A percentile compares a stretch with the other conserved stretches of the same genome.
Conservation (phyloP, 1,140 invertebrate species). For the Leucophenga varia region DNA sequence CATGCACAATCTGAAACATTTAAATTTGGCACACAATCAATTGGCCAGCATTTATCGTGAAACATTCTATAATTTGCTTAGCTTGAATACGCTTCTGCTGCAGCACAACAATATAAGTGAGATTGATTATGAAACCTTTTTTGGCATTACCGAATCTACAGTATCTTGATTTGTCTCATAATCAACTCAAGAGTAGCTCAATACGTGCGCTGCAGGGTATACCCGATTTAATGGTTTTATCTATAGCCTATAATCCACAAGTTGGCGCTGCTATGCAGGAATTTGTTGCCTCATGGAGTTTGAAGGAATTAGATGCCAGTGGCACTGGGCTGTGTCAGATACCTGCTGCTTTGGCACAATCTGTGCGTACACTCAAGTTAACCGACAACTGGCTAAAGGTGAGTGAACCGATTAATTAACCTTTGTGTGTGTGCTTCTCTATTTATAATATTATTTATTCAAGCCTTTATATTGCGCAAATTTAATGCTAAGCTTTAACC, state of each 20-base stretch:
- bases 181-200: slow-evolving; percentile 69
- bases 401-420: slow-evolving; percentile 14
- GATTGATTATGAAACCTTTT: slow-evolving; percentile 61
- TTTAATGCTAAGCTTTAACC: no score
- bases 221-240: slow-evolving; percentile 72
- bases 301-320: slow-evolving; percentile 64
- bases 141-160: slow-evolving; percentile 70
- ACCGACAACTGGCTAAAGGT: slow-evolving; percentile 67
- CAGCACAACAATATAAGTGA: slow-evolving; percentile 60
- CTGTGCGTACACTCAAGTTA: slow-evolving; percentile 76
- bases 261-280: slow-evolving; percentile 58
- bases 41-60: slow-evolving; percentile 48
- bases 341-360: slow-evolving; percentile 80
- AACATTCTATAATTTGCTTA: slow-evolving; percentile 49
- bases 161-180: slow-evolving; percentile 79
- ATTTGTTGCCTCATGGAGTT: slow-evolving; percentile 57
- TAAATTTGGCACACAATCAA: slow-evolving; percentile 65
- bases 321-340: slow-evolving; percentile 76
- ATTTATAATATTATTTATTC: no score
- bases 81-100: slow-evolving; percentile 60
- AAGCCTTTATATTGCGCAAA: no score
- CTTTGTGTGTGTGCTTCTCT: no score
- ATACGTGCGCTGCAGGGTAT: slow-evolving; percentile 73
- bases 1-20: slow-evolving; percentile 56
- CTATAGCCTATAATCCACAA: slow-evolving; percentile 71